A percentile compares a stretch with the other conserved stretches of the same genome.
phyloP scores from a whole-genome alignment of 2,888 invertebrate species.

The Norana najaformis region DNA sequence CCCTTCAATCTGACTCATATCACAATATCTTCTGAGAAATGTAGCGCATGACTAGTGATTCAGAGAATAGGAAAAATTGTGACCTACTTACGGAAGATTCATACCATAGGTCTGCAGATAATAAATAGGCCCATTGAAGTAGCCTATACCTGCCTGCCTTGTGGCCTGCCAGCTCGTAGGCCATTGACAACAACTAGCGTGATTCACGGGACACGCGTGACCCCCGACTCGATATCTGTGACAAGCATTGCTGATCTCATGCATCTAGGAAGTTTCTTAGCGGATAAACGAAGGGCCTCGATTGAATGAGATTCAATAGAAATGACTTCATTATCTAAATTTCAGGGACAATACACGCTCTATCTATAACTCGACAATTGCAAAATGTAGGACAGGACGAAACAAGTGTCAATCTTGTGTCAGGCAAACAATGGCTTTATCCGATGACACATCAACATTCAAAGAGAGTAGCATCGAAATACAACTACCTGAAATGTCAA shows the following conservation, averaged over 20 bases:
- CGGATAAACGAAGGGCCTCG: neutral
- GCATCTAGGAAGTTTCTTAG: neutral
- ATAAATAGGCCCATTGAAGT: neutral
- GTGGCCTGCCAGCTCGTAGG: neutral
- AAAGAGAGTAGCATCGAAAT: neutral
- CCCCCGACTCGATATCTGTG: too few relatives aligned
- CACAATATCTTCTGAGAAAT: too few relatives aligned
- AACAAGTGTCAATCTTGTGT: neutral
- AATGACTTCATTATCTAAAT: neutral
- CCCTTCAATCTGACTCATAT: neutral
- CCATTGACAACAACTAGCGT: neutral
- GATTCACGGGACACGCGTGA: neutral
- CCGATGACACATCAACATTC: neutral
- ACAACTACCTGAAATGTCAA: neutral
- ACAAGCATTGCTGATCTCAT: constrained; percentile 13
- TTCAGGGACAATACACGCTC: neutral
- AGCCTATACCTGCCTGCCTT: neutral
- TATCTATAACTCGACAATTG: neutral
- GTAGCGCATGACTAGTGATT: neutral
- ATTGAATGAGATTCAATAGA: too few relatives aligned
- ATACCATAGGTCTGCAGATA: neutral
- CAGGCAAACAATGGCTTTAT: neutral
- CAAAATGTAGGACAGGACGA: neutral
- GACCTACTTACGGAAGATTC: neutral
- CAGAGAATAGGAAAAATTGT: neutral